These are phyloP conservation scores for Pandemis cinnamomeana DNA, from an alignment of 2,888 invertebrate genomes.

Conservation along the genomic window DNA sequence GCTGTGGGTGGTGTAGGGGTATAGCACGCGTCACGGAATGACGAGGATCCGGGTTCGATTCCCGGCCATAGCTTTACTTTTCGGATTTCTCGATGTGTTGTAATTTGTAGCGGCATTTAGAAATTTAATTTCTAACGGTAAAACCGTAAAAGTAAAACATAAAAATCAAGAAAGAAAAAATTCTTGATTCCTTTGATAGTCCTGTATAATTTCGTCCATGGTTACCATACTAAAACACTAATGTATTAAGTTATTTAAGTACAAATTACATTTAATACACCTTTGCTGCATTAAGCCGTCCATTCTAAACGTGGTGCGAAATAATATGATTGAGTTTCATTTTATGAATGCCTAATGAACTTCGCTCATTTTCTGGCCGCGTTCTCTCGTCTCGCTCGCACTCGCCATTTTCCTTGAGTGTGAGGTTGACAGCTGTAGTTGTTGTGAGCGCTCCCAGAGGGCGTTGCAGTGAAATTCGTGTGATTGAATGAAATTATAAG, in stretches of 20 bases:
- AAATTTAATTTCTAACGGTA: no score
- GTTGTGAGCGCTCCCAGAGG: neutral
- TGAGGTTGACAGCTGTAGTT: conserved; percentile 15
- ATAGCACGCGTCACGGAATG: no score
- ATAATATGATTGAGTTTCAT: conserved; percentile 48
- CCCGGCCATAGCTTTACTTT: no score
- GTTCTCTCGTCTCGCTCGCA: conserved; percentile 36
- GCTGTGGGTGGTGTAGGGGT: no score
- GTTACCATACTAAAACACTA: no score
- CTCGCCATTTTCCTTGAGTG: neutral
- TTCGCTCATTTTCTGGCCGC: conserved; percentile 45
- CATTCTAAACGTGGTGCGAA: conserved; percentile 42
- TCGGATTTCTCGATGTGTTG: no score
- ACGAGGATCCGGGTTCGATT: no score
- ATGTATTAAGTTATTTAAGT: neutral
- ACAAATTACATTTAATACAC: conserved; percentile 2
- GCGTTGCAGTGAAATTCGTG: conserved; percentile 31
- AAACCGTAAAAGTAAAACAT: no score
- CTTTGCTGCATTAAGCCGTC: conserved; percentile 39
- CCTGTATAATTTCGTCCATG: no score
- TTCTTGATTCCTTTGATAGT: no score
- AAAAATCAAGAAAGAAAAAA: no score
- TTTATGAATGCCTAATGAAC: conserved; percentile 48
- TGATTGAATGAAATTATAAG: conserved; percentile 17
- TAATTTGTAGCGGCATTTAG: no score